Percentiles rank a stretch among this genome's conserved stretches.
Evolutionary conservation across 2,797 vertebrate genomes (phyloP).

Genomic region (Acestrorhynchus altus): DNA sequence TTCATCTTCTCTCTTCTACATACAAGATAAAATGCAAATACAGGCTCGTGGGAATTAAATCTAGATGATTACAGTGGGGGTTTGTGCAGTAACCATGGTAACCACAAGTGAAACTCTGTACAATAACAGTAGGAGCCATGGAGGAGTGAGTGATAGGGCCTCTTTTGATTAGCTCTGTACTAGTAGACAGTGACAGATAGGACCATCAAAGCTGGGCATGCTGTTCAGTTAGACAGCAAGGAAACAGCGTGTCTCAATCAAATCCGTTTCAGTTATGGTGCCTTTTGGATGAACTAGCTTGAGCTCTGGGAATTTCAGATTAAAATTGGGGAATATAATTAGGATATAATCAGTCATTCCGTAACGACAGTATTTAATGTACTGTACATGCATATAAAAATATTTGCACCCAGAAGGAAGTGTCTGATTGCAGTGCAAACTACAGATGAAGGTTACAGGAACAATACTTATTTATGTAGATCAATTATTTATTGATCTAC

Average conservation of each 20-base stretch:
- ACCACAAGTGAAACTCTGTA: constrained; percentile 41
- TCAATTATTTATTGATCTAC: too few species aligned
- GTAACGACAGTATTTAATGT: too few species aligned
- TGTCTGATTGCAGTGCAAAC: too few species aligned
- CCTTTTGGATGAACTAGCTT: background rate
- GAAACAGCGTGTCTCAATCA: background rate
- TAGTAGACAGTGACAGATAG: background rate
- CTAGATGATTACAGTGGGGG: constrained; percentile 31
- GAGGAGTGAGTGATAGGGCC: constrained; percentile 24
- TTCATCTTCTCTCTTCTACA: constrained; percentile 25
- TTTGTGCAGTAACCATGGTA: constrained; percentile 54
- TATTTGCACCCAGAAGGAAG: too few species aligned
- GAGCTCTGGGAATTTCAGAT: background rate
- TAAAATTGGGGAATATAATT: too few species aligned
- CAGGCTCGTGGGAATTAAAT: constrained; percentile 33
- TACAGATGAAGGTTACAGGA: too few species aligned
- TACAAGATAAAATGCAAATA: constrained; percentile 25
- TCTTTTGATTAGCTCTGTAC: constrained; percentile 41
- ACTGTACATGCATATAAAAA: too few species aligned
- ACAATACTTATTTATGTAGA: too few species aligned
- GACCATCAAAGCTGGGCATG: background rate
- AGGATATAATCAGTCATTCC: too few species aligned
- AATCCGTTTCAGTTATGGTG: constrained; percentile 1
- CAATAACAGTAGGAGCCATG: constrained; percentile 44
- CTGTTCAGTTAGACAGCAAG: constrained; percentile 15